phyloP scores from a whole-genome alignment of 1,140 invertebrate genomes.

The Ceratina australensis region DNA sequence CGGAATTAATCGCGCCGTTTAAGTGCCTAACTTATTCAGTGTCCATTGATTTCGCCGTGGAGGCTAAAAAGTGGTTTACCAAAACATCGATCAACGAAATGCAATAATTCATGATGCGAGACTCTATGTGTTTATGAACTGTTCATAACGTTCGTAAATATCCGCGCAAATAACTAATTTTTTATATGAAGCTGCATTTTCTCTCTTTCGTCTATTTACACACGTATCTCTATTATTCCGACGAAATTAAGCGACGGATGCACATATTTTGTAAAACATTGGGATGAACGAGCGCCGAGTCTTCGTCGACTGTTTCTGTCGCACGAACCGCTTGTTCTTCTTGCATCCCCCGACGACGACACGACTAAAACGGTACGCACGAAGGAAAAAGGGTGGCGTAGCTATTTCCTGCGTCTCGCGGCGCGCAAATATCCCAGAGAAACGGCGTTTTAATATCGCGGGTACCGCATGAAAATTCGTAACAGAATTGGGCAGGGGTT shows the following conservation, averaged over 20 bases:
- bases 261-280: constrained; percentile 23
- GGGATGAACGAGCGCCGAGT: background rate
- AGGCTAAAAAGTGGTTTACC: no score
- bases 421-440: constrained; percentile 63
- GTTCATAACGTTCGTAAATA: no score
- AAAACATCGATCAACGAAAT: no score
- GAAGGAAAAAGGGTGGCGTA: constrained; percentile 51
- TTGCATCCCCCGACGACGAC: background rate
- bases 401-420: constrained; percentile 60
- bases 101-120: no score
- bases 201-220: constrained; percentile 14
- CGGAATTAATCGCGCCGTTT: constrained; percentile 29
- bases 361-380: constrained; percentile 32
- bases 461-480: constrained; percentile 54
- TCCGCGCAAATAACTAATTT: background rate
- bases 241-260: constrained; percentile 8
- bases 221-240: background rate
- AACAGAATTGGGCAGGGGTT: background rate
- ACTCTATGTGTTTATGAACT: no score
- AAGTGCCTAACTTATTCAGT: background rate
- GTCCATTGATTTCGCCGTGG: no score
- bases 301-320: background rate
- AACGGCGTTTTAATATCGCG: constrained; percentile 62
- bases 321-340: background rate
- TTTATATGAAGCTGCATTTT: background rate